Base-by-base conservation (phyloP, 1,140 invertebrate genomes). In the Rhopalosiphum padi region DNA sequence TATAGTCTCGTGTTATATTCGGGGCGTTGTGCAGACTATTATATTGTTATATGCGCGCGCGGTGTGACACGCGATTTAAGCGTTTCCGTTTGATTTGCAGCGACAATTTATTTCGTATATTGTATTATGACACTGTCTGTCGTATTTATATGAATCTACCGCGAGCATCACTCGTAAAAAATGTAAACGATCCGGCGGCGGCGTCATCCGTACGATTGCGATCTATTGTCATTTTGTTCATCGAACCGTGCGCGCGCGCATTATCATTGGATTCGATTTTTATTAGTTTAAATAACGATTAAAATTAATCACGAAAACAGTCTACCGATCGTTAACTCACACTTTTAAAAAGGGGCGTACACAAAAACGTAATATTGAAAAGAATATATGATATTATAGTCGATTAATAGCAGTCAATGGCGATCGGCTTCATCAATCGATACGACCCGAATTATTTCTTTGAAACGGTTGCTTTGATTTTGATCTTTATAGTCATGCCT, bases 271-370 rank as follows among this genome's bases (percentile, higher is more conserved):
- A 77, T 77, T 77, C n/a, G 15, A 77, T 77, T 77, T 77, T 77
- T 77, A 77, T 77, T 77, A 77, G 30, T n/a, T 77, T n/a, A 77
- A n/a, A 77, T 77, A 77, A 77, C n/a, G 18, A 77, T n/a, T n/a
- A 15, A n/a, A n/a, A 77, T 77, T 77, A 77, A n/a, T 77, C n/a
- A 35, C 60, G 60, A 30, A n/a, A 68, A 37, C 2, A 68, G 15
- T n/a, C 30, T 68, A n/a, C 30, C 60, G 30, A 68, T 30, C 60
- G 30, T n/a, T 77, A 77, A n/a, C 60, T 77, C 60, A 21, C 60
- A 6, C 60, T 18, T 77, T 68, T 68, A 18, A 68, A 60, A n/a
- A n/a, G n/a, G n/a, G 60, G 60, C 15, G 60, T 77, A 18, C 18
- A n/a, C 60, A 77, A 77, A 77, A n/a, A 77, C n/a, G 4, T n/a